Conservation (phyloP, 2,113 vertebrate genomes). For the Panthera leo region DNA sequence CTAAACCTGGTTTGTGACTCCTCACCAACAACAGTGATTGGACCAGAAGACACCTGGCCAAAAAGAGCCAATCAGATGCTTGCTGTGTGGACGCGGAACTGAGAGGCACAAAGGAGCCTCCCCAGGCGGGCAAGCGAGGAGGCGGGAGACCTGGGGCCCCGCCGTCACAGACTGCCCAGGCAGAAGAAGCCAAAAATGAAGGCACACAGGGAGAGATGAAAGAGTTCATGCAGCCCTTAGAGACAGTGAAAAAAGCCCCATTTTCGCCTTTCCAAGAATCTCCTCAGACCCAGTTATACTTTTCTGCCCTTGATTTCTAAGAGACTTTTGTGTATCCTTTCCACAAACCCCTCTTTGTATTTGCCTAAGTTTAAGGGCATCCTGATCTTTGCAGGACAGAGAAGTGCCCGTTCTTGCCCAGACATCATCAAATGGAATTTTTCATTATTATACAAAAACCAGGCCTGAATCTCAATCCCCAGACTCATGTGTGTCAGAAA, state of each 20-base stretch:
- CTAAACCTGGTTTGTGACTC: not conserved
- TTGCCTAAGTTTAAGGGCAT: not conserved
- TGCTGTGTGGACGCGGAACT: not conserved
- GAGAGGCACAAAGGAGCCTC: not conserved
- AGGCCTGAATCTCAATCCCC: not conserved
- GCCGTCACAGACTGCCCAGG: not conserved
- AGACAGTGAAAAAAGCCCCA: not conserved
- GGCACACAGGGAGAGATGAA: not conserved
- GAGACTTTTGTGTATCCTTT: not conserved
- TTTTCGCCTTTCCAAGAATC: not conserved
- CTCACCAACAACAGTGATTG: not conserved
- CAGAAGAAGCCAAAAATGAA: not conserved
- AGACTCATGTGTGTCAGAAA: not conserved
- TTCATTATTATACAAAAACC: not conserved
- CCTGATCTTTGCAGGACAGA: not conserved
- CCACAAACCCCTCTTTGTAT: slow-evolving; percentile 25
- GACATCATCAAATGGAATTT: not conserved
- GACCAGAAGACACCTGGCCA: not conserved
- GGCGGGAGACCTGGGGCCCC: not conserved
- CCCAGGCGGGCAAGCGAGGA: not conserved
- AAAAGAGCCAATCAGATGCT: not conserved
- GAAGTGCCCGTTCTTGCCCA: not conserved
- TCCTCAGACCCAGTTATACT: not conserved
- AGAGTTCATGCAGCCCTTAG: not conserved
- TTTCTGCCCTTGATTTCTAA: not conserved